phyloP scores from a whole-genome alignment of 2,888 invertebrate species.

The Pediacus dermestoides region DNA sequence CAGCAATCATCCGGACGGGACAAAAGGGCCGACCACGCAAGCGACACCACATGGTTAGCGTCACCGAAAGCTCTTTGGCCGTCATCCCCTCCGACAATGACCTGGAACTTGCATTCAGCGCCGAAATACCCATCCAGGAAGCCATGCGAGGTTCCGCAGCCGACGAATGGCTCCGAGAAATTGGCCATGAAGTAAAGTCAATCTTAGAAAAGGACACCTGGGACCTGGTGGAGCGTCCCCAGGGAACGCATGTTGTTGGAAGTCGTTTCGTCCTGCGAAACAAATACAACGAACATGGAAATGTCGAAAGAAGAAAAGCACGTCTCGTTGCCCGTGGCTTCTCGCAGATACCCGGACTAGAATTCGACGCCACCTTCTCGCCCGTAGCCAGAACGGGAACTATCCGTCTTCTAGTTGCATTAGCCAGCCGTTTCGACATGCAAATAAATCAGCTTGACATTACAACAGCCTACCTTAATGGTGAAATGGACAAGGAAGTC shows the following conservation, averaged over 20 bases:
- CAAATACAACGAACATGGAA: constrained; percentile 20
- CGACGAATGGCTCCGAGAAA: constrained; percentile 19
- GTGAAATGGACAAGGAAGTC: constrained; percentile 23
- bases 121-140: constrained; percentile 7
- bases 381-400: constrained; percentile 18
- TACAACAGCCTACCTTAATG: constrained; percentile 29
- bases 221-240: constrained; percentile 17
- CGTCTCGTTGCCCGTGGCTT: constrained; percentile 23
- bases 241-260: constrained; percentile 16
- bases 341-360: constrained; percentile 19
- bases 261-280: constrained; percentile 23
- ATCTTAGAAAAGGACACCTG: constrained; percentile 21
- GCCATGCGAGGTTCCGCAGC: constrained; percentile 11
- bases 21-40: constrained; percentile 7
- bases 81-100: neutral
- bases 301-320: constrained; percentile 16
- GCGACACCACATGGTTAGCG: neutral
- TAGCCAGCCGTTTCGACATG: constrained; percentile 19
- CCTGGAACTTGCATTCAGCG: neutral
- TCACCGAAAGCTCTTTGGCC: neutral
- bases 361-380: constrained; percentile 22
- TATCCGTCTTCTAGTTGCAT: constrained; percentile 18
- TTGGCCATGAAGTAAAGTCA: constrained; percentile 17
- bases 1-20: constrained; percentile 4
- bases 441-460: constrained; percentile 27